Conservation (phyloP, 2,113 vertebrate genomes). For the Nothobranchius kuhntae region DNA sequence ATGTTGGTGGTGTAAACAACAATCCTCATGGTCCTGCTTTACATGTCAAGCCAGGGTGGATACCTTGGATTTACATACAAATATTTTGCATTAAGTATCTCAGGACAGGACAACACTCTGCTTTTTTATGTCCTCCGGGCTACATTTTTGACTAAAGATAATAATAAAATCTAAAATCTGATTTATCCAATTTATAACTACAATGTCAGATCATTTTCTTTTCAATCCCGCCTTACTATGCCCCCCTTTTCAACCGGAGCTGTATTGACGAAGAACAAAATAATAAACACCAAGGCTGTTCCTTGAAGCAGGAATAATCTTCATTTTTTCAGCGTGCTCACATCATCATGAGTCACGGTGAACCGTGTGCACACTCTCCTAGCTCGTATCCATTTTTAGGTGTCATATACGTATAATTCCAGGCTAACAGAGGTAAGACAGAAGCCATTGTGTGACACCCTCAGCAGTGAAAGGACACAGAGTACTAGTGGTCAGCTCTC, state of each 20-base stretch:
- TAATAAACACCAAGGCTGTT: conserved; percentile 8
- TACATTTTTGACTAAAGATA: not conserved
- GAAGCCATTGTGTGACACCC: conserved; percentile 21
- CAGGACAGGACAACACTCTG: conserved; percentile 30
- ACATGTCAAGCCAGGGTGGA: conserved; percentile 80
- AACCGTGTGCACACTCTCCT: not conserved
- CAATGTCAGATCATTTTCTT: not conserved
- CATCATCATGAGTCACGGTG: not conserved
- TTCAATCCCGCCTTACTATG: not conserved
- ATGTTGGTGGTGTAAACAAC: conserved; percentile 45
- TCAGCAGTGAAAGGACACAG: conserved; percentile 39
- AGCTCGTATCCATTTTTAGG: not conserved
- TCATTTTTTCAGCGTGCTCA: not conserved
- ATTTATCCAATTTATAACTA: not conserved
- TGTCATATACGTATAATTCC: conserved; percentile 17
- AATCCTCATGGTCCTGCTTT: conserved; percentile 74
- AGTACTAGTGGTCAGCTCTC: conserved; percentile 37
- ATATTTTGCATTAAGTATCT: conserved; percentile 79
- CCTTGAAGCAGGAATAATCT: conserved; percentile 16
- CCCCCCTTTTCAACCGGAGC: not conserved
- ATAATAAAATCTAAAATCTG: not conserved
- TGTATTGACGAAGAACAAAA: not conserved
- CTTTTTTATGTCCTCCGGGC: not conserved
- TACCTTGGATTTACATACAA: conserved; percentile 82
- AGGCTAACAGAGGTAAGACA: conserved; percentile 29